Base-by-base conservation (phyloP, 2,888 invertebrate species). In the Hirtodrosophila confusa region DNA sequence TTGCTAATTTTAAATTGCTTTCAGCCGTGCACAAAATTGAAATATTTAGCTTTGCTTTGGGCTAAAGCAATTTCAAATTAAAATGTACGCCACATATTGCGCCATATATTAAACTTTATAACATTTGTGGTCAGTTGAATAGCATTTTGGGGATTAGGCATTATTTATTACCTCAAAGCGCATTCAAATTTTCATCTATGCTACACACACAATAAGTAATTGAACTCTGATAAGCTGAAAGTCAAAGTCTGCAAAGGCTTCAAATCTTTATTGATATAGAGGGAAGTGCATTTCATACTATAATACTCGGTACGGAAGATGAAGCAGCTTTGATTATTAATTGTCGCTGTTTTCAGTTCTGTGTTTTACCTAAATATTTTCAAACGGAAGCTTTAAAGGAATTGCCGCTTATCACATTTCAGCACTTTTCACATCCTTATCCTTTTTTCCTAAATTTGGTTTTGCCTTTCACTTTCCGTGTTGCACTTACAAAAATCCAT, bases 1-100 rank as follows among this genome's bases (percentile, higher is more conserved):
- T 55, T 47, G 11, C 9, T 17, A 48, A 53, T 39, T 68, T 35
- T 11, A 23, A 58, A 68, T 57, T 57, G 35, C n/a, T 33, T 54
- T 57, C 41, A 9, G 35, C 27, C 11, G 29, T 12, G 3, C 11
- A 45, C 8, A 10, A 31, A 49, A 44, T 24, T 31, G 4, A 41
- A 50, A 45, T 41, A 9, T 36, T 27, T 27, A 10, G 7, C 9
- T 29, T 41, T 27, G 7, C 33, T 27, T 7, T n/a, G 8, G 10
- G 10, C n/a, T 24, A 12, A 5, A 49, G 36, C 27, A 23, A 35
- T 27, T 1, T 11, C 27, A 11, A 3, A 6, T 8, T 11, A 31
- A 8, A 6, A 11, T 40, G n/a, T 31, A 23, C 9, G 10, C n/a
- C 3, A n/a, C 31, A 31, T 23, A 49, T 50, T 60, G 44, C 27